Base-by-base conservation (phyloP, 2,113 vertebrate genomes). In the Cephalopterus ornatus region DNA sequence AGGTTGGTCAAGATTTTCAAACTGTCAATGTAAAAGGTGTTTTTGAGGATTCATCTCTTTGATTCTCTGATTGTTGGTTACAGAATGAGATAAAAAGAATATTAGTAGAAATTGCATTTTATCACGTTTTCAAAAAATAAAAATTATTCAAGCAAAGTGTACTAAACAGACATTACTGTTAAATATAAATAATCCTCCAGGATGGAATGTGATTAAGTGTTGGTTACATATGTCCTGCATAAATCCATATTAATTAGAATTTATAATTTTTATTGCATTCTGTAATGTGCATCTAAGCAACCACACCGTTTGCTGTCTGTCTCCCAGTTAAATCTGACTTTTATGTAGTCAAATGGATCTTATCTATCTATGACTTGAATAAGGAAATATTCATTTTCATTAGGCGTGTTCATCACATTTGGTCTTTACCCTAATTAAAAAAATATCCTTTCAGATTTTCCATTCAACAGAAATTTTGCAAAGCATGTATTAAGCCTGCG, bases 241-340 rank as follows among this genome's bases (percentile, higher is more conserved):
- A 79, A 77, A 92, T 88, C 92, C 33, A n/a, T 85, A 77, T 82
- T 83, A 68, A 93, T 91, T 89, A 41, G 44, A 82, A 88, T 91
- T 85, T 94, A 68, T 87, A 53, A 27, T 53, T 76, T 88, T 46
- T 82, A 3, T 88, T 83, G 8, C 19, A 7, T 76, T 81, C n/a
- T 78, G 15, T 87, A 76, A 58, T 14, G 37, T 88, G 53, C 63
- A 35, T 73, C 71, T 83, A 90, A 88, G 85, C 71, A 93, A 74
- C 82, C 46, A 17, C 26, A 30, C 6, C 81, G n/a, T 81, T 81
- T 83, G 44, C 63, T 85, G 56, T 20, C 77, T 27, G 0, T 85
- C n/a, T 90, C 12, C 37, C 11, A 61, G 24, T 76, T 94, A 77
- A 89, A 88, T 68, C 20, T 68, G 61, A 55, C 39, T 91, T 93